Conservation (phyloP, 2,797 vertebrate genomes). For the Urocyon cinereoargenteus region DNA sequence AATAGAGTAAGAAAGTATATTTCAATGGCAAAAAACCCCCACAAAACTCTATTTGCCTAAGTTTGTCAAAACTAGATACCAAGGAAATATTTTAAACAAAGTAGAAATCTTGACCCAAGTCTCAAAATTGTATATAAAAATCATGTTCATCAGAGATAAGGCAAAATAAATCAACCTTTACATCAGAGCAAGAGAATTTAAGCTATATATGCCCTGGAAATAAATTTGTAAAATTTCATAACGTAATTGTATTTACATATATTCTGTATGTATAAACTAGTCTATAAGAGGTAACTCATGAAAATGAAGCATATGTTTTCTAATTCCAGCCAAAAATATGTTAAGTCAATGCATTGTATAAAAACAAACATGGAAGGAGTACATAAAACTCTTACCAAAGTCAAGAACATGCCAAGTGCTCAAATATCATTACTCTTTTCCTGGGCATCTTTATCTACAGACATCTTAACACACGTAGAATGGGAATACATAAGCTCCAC, state of each 20-base stretch:
- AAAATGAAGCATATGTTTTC: background rate
- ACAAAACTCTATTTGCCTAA: background rate
- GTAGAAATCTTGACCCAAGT: background rate
- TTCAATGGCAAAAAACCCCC: background rate
- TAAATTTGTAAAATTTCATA: slow-evolving; percentile 13
- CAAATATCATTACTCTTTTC: background rate
- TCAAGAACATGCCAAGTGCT: background rate
- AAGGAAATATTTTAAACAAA: slow-evolving; percentile 45
- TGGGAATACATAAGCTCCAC: background rate
- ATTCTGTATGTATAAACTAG: background rate
- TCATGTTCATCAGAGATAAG: background rate
- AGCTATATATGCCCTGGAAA: background rate
- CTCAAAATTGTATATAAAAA: slow-evolving; percentile 55
- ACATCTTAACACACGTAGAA: background rate
- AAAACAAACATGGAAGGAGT: background rate
- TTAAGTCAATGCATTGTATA: background rate
- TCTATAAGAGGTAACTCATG: background rate
- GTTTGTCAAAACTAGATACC: slow-evolving; percentile 56
- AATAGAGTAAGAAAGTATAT: background rate
- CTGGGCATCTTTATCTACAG: background rate
- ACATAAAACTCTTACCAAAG: background rate
- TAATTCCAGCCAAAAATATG: slow-evolving; percentile 33
- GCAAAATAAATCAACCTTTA: slow-evolving; percentile 8
- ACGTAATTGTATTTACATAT: background rate
- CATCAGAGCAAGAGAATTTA: slow-evolving; percentile 7